Conservation (phyloP, 2,113 vertebrate species). For the Delphinapterus leucas region DNA sequence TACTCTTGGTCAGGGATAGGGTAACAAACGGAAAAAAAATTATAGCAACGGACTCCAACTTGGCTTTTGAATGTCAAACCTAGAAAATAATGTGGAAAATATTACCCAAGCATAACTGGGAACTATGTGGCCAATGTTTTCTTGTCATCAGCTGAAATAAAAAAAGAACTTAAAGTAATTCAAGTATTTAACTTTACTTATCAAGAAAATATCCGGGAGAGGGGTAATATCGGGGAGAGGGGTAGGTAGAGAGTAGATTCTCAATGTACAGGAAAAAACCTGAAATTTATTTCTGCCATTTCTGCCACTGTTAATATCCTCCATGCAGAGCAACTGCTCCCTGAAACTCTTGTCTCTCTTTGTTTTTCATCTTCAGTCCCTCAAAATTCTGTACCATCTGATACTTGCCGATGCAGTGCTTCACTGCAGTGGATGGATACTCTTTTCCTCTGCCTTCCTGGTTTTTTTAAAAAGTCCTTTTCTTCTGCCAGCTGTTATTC, state of each 20-base stretch:
- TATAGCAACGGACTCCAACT: not conserved
- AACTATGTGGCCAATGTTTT: too few species aligned
- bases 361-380: too few species aligned
- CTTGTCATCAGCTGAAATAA: not conserved
- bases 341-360: not conserved
- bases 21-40: too few species aligned
- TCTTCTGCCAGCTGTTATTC: not conserved
- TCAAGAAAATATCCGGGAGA: not conserved
- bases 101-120: not conserved
- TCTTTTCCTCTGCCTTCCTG: not conserved
- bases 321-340: rapidly evolving
- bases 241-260: too few species aligned
- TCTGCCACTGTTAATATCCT: rapidly evolving
- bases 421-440: rapidly evolving
- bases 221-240: not conserved
- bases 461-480: not conserved
- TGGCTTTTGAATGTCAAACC: not conserved
- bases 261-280: not conserved
- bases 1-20: not conserved
- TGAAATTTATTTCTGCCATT: not conserved
- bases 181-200: not conserved
- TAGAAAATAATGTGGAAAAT: not conserved
- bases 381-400: not conserved
- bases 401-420: rapidly evolving
- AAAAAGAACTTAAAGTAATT: not conserved